Percentiles rank a stretch among this genome's conserved stretches.
phyloP scores from a whole-genome alignment of 2,888 invertebrate species.

The Cryptus armator region DNA sequence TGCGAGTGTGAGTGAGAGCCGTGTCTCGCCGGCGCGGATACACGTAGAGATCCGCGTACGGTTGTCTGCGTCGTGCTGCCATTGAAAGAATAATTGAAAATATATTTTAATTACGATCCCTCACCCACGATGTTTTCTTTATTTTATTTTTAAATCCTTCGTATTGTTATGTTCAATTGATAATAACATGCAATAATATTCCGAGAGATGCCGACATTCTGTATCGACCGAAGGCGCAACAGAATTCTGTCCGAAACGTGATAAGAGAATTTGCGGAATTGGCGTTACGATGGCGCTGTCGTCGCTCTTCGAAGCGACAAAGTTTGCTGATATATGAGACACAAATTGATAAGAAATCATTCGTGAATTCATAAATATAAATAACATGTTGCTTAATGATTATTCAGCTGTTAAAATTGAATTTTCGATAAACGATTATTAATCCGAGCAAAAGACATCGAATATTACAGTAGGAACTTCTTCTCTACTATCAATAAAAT shows the following conservation, averaged over 20 bases:
- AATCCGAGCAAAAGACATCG: neutral
- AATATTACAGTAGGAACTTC: neutral
- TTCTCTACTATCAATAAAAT: slow-evolving; percentile 13
- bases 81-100: slow-evolving; percentile 65
- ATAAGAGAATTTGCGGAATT: neutral
- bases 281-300: slow-evolving; percentile 15
- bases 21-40: slow-evolving; percentile 31
- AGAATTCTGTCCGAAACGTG: neutral
- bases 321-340: neutral
- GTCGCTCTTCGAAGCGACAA: neutral
- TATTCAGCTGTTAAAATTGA: neutral
- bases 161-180: neutral
- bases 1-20: slow-evolving; percentile 61
- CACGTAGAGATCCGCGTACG: slow-evolving; percentile 23
- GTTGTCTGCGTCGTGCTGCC: slow-evolving; percentile 66
- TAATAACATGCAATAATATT: neutral
- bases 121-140: slow-evolving; percentile 18
- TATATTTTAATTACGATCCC: slow-evolving; percentile 68
- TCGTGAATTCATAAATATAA: neutral
- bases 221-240: neutral
- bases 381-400: neutral
- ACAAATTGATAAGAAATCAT: neutral
- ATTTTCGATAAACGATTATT: neutral
- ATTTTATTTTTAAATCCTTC: neutral
- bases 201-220: neutral